Evolutionary conservation across 2,113 vertebrate species (phyloP).

Genomic region (Lophotis ruficrista): DNA sequence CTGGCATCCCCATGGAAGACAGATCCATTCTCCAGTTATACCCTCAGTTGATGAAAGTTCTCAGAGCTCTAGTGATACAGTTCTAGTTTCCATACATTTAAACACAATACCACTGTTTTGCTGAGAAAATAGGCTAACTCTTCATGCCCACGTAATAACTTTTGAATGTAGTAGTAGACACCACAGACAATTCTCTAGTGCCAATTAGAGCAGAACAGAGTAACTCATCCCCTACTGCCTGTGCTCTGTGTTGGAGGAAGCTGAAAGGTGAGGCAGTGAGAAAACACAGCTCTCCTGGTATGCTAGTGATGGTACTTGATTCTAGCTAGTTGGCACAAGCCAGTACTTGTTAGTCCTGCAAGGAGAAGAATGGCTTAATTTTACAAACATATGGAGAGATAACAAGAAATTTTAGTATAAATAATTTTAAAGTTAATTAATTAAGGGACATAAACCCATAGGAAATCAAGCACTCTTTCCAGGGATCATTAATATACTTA

Average conservation of each 20-base stretch:
- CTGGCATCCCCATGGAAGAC: background rate
- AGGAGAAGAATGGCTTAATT: conserved; percentile 23
- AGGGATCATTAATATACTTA: background rate
- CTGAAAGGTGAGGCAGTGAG: background rate
- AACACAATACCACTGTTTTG: background rate
- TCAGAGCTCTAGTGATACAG: background rate
- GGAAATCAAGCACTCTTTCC: background rate
- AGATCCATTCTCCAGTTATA: background rate
- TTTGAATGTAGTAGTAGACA: background rate
- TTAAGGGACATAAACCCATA: conserved; percentile 2
- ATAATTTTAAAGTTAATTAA: conserved; percentile 12
- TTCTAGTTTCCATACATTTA: background rate
- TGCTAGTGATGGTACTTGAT: background rate
- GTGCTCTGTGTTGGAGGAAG: background rate
- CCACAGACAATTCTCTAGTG: background rate
- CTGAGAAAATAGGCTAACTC: background rate
- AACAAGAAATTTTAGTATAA: background rate
- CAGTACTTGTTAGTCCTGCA: background rate
- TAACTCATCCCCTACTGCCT: background rate
- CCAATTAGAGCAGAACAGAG: background rate
- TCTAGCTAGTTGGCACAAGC: background rate
- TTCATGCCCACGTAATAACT: background rate
- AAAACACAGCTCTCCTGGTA: background rate
- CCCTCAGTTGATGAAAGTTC: background rate
- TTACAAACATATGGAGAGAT: background rate